Evolutionary conservation across 2,888 invertebrate genomes (phyloP), one percentile per base, ranked within the genome.

Genomic region (Scrobipalpa atriplicella): DNA sequence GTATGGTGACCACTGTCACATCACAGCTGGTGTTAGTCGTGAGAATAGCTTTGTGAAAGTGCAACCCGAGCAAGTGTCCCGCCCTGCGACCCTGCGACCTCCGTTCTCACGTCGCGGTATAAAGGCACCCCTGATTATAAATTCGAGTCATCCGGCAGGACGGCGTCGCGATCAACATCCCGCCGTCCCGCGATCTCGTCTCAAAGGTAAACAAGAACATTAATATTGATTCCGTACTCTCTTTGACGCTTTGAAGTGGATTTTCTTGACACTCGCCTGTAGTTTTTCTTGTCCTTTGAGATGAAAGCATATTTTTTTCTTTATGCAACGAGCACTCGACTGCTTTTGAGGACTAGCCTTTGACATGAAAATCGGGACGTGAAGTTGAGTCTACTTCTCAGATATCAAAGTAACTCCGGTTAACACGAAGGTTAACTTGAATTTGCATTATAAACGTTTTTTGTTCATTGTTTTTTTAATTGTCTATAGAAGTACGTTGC

Each of bases 201-300:
- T 89, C 89, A 90, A 90, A 89, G 85, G 87, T 87, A 89, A 89
- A 90, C 87, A 90, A 86, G 85, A 80, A 80, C 86, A 89, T 92
- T 88, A 92, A 90, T 90, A 91, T 90, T 90, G 90, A 92, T 90
- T 84, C 82, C 83, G 81, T 77, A 81, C 80, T 82, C 84, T 82
- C 90, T 87, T 86, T 87, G 87, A 85, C 81, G 78, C 86, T 89
- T 85, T 85, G 84, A 86, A 85, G 81, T 79, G 75, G 79, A 84
- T 85, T 84, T 86, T 85, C 84, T 83, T 81, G 76, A 81, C 75
- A 81, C 83, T 81, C 75, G 72, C 72, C 72, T 79, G 75, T 80
- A 84, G 79, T 83, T 85, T 85, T 83, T 83, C 81, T 75, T 78
- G 78, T 82, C 81, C 84, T 87, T 85, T 86, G 85, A 86, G 78